A percentile compares a stretch with the other conserved stretches of the same genome.
phyloP scores from a whole-genome alignment of 2,888 invertebrate species.

The Drosophila recens region DNA sequence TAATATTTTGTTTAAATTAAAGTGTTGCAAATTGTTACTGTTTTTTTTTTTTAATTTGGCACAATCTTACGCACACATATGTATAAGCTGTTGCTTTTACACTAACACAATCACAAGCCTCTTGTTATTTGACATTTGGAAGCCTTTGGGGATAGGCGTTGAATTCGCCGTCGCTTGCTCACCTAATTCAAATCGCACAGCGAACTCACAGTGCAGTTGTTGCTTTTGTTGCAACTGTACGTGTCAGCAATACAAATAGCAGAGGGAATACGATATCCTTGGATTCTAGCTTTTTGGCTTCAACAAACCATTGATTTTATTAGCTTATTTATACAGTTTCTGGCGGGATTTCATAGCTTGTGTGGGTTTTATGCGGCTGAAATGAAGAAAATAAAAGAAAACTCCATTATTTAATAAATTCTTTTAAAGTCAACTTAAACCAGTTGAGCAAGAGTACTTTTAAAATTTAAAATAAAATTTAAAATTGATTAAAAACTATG shows the following conservation, averaged over 20 bases:
- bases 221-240: conserved; percentile 38
- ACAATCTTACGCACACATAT: conserved; percentile 21
- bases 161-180: conserved; percentile 29
- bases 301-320: conserved; percentile 40
- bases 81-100: conserved; percentile 18
- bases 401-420: conserved; percentile 1
- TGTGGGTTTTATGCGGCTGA: conserved; percentile 33
- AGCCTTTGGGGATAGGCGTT: conserved; percentile 9
- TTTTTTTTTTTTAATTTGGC: conserved; percentile 32
- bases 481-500: too few relatives aligned
- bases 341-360: conserved; percentile 34
- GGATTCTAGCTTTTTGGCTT: conserved; percentile 19
- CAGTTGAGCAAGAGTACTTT: too few relatives aligned
- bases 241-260: conserved; percentile 56
- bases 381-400: conserved; percentile 30
- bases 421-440: too few relatives aligned
- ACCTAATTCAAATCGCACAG: conserved; percentile 61
- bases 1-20: conserved; percentile 17
- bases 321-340: conserved; percentile 26
- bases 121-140: conserved; percentile 47
- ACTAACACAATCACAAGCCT: conserved; percentile 26
- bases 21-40: conserved; percentile 11
- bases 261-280: conserved; percentile 2
- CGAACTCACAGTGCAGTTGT: conserved; percentile 18
- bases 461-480: too few relatives aligned